A percentile compares a stretch with the other conserved stretches of the same genome.
phyloP scores from a whole-genome alignment of 2,888 invertebrate genomes.

The Drosophila colorata region DNA sequence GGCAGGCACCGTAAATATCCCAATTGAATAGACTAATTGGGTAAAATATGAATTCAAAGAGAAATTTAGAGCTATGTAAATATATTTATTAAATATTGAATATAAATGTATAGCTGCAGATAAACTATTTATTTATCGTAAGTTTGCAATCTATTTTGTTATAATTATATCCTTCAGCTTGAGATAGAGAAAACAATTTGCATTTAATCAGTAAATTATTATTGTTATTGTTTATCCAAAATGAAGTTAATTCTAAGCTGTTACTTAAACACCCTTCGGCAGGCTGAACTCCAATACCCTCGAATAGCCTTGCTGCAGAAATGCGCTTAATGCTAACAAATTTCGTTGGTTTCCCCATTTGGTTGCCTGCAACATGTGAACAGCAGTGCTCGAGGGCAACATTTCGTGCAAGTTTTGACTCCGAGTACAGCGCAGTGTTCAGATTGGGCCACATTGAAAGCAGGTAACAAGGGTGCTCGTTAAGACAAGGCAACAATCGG shows the following conservation, averaged over 20 bases:
- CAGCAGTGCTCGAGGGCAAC: background rate
- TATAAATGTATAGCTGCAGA: too few species aligned
- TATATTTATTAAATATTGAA: too few species aligned
- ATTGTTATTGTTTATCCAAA: background rate
- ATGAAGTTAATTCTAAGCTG: background rate
- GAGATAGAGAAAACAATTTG: background rate
- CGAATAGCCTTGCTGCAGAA: slow-evolving; percentile 1
- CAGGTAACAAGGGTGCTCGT: slow-evolving; percentile 24
- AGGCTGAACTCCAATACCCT: background rate
- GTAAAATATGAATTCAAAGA: too few species aligned
- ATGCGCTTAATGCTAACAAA: slow-evolving; percentile 1
- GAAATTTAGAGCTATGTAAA: too few species aligned
- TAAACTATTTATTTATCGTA: too few species aligned
- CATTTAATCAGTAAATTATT: background rate
- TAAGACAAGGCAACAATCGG: slow-evolving; percentile 18
- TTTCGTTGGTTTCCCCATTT: slow-evolving; percentile 11
- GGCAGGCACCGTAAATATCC: too few species aligned
- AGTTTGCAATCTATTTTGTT: too few species aligned
- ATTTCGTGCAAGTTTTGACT: background rate
- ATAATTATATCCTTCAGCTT: too few species aligned
- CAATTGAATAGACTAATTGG: too few species aligned
- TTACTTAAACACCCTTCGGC: background rate
- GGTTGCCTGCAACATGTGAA: background rate
- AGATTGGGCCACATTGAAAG: background rate
- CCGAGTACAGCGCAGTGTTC: slow-evolving; percentile 1